Conservation (phyloP, 1,140 invertebrate species). For the Drosophila watanabei region DNA sequence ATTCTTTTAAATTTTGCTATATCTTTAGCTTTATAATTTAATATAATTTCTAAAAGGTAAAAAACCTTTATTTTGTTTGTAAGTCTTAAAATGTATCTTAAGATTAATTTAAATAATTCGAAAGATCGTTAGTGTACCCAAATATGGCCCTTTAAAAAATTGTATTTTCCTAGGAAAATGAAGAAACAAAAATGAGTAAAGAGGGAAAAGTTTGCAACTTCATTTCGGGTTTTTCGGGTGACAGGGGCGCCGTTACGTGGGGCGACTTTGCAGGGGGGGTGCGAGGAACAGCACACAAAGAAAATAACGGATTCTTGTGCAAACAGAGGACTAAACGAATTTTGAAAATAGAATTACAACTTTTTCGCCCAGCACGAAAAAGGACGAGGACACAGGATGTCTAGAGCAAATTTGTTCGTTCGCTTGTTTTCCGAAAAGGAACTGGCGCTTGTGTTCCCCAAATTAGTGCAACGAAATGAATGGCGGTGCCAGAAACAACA, state of each 20-base stretch:
- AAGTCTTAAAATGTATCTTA: background rate
- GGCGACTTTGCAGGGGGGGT: background rate
- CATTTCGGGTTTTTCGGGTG: conserved; percentile 58
- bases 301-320: conserved; percentile 81
- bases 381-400: conserved; percentile 42
- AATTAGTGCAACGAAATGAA: conserved; percentile 74
- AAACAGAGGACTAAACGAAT: conserved; percentile 83
- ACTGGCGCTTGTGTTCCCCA: conserved; percentile 49
- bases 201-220: conserved; percentile 75
- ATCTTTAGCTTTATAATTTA: too few relatives aligned
- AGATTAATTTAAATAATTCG: background rate
- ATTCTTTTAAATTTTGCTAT: background rate
- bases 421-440: conserved; percentile 38
- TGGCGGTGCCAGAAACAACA: conserved; percentile 44
- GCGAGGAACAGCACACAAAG: conserved; percentile 42
- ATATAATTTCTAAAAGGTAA: too few relatives aligned
- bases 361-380: conserved; percentile 65
- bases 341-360: conserved; percentile 84
- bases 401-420: conserved; percentile 69
- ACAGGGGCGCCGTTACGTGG: conserved; percentile 13
- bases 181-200: conserved; percentile 50
- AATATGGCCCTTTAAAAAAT: background rate
- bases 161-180: conserved; percentile 14
- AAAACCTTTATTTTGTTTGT: background rate
- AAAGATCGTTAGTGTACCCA: background rate